Percentiles rank a stretch among this genome's conserved stretches.
Conservation (phyloP, 2,797 vertebrate genomes). For the Pseudotriccus pelzelni region DNA sequence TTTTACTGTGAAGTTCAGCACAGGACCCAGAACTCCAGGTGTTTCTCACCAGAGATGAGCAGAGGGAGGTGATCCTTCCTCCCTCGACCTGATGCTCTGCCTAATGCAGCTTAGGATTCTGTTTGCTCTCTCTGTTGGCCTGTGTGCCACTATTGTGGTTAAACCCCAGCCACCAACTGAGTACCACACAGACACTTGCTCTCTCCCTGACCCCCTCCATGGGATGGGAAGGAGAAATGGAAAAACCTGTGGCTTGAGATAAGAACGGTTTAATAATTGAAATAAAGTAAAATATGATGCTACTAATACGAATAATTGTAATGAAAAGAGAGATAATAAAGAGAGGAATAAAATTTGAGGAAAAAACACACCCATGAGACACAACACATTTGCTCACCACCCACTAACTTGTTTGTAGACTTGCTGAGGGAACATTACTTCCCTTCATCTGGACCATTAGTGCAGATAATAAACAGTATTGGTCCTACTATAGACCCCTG, state of each 20-base stretch:
- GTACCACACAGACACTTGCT: not conserved
- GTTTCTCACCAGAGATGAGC: not conserved
- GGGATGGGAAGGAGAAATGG: accelerated
- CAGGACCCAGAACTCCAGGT: not conserved
- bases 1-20: not conserved
- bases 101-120: not conserved
- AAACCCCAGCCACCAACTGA: not conserved
- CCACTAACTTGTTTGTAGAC: not conserved
- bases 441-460: not conserved
- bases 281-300: not conserved
- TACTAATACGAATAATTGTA: not conserved
- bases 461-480: not conserved
- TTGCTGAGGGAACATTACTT: not conserved
- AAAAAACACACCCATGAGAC: not conserved
- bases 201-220: not conserved
- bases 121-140: not conserved
- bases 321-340: not conserved
- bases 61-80: not conserved
- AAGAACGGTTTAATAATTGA: not conserved
- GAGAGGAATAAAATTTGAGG: not conserved
- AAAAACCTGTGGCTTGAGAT: not conserved
- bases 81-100: not conserved
- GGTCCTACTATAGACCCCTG: not conserved
- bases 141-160: not conserved
- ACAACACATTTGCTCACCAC: not conserved